Conservation (phyloP, 2,888 invertebrate genomes). For the Sepioteuthis lessoniana region DNA sequence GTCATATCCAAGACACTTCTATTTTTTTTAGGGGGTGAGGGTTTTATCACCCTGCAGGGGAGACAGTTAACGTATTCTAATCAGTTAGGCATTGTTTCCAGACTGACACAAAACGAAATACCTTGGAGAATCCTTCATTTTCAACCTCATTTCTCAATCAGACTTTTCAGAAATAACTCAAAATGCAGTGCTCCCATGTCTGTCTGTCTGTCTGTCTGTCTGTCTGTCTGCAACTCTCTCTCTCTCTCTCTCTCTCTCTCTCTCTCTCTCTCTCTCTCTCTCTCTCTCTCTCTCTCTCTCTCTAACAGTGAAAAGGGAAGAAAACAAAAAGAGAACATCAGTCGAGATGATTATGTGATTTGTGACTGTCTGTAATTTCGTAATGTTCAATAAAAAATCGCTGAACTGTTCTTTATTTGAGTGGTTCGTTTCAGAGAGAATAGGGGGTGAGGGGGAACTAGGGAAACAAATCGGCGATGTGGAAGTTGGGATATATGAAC, state of each 20-base stretch:
- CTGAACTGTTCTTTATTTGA: not conserved
- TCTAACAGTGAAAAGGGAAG: not conserved
- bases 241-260: too few relatives aligned
- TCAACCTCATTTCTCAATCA: not conserved
- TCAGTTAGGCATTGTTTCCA: not conserved
- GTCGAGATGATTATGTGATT: not conserved
- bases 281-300: not conserved
- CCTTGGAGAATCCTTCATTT: not conserved
- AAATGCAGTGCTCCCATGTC: too few relatives aligned
- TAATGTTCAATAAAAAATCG: not conserved
- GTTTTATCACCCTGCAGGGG: too few relatives aligned
- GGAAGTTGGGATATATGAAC: not conserved
- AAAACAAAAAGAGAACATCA: not conserved
- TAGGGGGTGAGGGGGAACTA: not conserved
- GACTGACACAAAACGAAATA: not conserved
- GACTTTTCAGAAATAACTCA: not conserved
- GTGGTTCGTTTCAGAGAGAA: not conserved
- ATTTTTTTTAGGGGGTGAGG: too few relatives aligned
- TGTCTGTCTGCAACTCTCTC: too few relatives aligned
- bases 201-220: too few relatives aligned
- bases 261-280: too few relatives aligned
- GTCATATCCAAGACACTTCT: too few relatives aligned
- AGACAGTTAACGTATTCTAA: too few relatives aligned
- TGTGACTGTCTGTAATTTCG: not conserved
- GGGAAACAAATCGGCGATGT: not conserved